phyloP scores from a whole-genome alignment of 2,888 invertebrate genomes.

The Gasteruption jaculator region DNA sequence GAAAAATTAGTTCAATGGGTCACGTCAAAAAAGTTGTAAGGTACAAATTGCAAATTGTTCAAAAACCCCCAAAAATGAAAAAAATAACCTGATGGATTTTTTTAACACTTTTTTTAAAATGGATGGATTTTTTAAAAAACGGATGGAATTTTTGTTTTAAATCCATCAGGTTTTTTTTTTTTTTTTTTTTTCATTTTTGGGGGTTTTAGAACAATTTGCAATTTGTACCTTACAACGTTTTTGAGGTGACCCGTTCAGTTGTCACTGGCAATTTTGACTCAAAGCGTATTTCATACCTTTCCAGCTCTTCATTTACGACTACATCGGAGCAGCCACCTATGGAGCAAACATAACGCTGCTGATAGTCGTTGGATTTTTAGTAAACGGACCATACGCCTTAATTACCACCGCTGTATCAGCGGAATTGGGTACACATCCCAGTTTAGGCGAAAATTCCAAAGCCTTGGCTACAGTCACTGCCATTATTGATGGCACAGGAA shows the following conservation, averaged over 20 bases:
- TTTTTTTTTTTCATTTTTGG: no score
- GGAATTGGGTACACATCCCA: slow-evolving; percentile 85
- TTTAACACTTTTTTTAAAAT: no score
- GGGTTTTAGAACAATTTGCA: no score
- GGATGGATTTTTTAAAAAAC: no score
- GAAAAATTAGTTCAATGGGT: not conserved
- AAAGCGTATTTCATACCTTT: slow-evolving; percentile 37
- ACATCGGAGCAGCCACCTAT: slow-evolving; percentile 63
- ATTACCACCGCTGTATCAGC: slow-evolving; percentile 96
- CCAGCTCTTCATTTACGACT: slow-evolving; percentile 77
- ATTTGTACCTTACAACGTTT: no score
- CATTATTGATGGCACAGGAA: slow-evolving; percentile 95
- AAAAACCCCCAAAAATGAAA: no score
- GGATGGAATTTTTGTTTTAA: slow-evolving; percentile 1
- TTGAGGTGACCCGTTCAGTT: no score
- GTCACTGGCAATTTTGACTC: slow-evolving; percentile 12
- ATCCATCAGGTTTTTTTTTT: not conserved
- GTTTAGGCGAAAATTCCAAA: slow-evolving; percentile 77
- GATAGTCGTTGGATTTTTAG: slow-evolving; percentile 72
- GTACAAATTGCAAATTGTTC: no score
- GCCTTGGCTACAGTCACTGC: slow-evolving; percentile 96
- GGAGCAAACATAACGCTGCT: slow-evolving; percentile 65
- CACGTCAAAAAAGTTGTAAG: no score
- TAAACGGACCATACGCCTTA: slow-evolving; percentile 94
- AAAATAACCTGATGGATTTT: no score